A percentile compares a stretch with the other conserved stretches of the same genome.
Evolutionary conservation across 1,140 invertebrate genomes (phyloP).

Genomic region (Sycophila sp.): DNA sequence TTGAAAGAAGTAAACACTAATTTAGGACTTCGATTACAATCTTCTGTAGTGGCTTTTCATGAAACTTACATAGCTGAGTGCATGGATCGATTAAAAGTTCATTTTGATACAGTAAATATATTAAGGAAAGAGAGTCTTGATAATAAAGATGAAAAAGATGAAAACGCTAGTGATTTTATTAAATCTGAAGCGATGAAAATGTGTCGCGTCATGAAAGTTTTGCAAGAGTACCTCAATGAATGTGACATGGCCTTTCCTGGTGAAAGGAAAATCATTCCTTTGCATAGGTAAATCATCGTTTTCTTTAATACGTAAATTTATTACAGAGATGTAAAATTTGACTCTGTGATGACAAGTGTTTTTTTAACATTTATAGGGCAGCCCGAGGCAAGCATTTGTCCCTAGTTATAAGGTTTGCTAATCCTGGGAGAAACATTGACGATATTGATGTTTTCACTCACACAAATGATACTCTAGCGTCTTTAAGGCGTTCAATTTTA

Average conservation of each 20-base stretch:
- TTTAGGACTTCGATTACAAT: conserved; percentile 85
- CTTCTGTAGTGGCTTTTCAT: conserved; percentile 81
- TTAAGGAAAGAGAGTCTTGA: conserved; percentile 69
- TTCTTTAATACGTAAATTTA: conserved; percentile 20
- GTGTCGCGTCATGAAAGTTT: conserved; percentile 92
- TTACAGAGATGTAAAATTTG: conserved; percentile 39
- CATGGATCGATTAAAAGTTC: conserved; percentile 87
- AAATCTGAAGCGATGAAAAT: conserved; percentile 86
- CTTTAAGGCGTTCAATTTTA: conserved; percentile 80
- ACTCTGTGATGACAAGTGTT: conserved; percentile 10
- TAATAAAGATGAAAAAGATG: conserved; percentile 64
- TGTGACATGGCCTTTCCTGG: conserved; percentile 93
- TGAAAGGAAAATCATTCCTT: conserved; percentile 88
- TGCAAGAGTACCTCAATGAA: conserved; percentile 95
- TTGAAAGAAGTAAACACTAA: conserved; percentile 95
- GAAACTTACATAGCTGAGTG: conserved; percentile 91
- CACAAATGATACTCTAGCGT: conserved; percentile 91
- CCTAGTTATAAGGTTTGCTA: conserved; percentile 89
- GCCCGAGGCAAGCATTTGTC: conserved; percentile 90
- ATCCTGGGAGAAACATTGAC: conserved; percentile 88
- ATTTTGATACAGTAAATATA: conserved; percentile 78
- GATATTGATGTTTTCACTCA: conserved; percentile 94
- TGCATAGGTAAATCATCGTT: conserved; percentile 74
- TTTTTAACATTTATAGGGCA: conserved; percentile 70
- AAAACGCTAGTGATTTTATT: conserved; percentile 57